These are phyloP conservation scores for Endotricha flammealis DNA, from an alignment of 2,888 invertebrate species.

Conservation along the genomic window DNA sequence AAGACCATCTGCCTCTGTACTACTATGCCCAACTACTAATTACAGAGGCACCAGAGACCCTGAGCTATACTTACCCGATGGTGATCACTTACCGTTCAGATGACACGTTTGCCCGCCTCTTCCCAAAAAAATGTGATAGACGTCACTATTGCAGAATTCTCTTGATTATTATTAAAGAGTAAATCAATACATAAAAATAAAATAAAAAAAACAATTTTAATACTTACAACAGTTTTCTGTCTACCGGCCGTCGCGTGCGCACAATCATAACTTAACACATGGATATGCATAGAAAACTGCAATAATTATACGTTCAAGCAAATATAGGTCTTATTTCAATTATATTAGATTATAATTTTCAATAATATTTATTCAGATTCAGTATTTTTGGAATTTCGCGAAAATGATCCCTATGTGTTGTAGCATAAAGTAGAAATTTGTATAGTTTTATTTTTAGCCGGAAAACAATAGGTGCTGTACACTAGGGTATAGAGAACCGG, in stretches of 20 bases:
- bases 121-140: too few relatives aligned
- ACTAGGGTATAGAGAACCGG: too few relatives aligned
- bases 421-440: background rate
- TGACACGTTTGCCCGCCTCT: too few relatives aligned
- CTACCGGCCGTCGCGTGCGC: conserved; percentile 40
- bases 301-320: conserved; percentile 4
- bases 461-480: conserved; percentile 2
- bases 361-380: background rate
- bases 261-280: conserved; percentile 19
- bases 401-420: background rate
- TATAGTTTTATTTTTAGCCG: background rate
- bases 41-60: too few relatives aligned
- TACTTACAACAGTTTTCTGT: conserved; percentile 25
- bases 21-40: too few relatives aligned
- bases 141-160: too few relatives aligned
- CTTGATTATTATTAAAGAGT: too few relatives aligned
- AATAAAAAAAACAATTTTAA: conserved; percentile 12
- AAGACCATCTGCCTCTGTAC: too few relatives aligned
- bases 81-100: too few relatives aligned
- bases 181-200: conserved; percentile 2
- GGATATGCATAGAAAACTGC: conserved; percentile 7
- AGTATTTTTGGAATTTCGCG: background rate
- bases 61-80: too few relatives aligned
- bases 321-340: conserved; percentile 16
- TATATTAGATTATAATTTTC: background rate